phyloP scores from a whole-genome alignment of 1,140 invertebrate species.

The Venturia canescens region DNA sequence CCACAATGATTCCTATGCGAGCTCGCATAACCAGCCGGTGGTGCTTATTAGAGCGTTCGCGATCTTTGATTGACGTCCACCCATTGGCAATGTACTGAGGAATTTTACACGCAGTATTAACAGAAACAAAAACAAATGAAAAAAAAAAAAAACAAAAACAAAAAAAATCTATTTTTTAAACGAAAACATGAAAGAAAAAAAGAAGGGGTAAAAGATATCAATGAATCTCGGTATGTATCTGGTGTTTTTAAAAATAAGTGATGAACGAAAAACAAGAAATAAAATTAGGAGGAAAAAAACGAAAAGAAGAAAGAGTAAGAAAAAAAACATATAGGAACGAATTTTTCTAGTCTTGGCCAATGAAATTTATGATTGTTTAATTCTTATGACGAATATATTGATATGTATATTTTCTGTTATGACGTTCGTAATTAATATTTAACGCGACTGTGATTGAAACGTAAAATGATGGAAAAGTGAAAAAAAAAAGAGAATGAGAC shows the following conservation, averaged over 20 bases:
- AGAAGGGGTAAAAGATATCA: conserved; percentile 18
- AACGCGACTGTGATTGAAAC: conserved; percentile 31
- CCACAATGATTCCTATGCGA: conserved; percentile 48
- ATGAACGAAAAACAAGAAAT: conserved; percentile 19
- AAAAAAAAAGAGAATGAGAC: conserved; percentile 15
- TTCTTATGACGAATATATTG: conserved; percentile 16
- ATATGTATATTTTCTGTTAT: conserved; percentile 37
- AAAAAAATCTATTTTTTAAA: conserved; percentile 43
- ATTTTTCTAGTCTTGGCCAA: conserved; percentile 29
- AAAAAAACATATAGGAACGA: background rate
- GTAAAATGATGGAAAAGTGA: conserved; percentile 25
- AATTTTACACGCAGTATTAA: conserved; percentile 52
- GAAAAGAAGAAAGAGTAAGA: conserved; percentile 7
- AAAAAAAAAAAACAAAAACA: background rate
- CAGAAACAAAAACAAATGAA: conserved; percentile 32
- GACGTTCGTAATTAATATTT: background rate
- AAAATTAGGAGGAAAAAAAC: conserved; percentile 27
- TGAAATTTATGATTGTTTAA: conserved; percentile 32
- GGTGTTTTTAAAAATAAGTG: conserved; percentile 29
- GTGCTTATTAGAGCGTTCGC: conserved; percentile 57
- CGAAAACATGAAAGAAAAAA: conserved; percentile 23
- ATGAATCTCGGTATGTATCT: conserved; percentile 44
- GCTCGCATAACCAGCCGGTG: conserved; percentile 57
- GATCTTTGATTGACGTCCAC: conserved; percentile 44
- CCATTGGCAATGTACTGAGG: conserved; percentile 55